A percentile compares a stretch with the other conserved stretches of the same genome.
phyloP scores from a whole-genome alignment of 2,888 invertebrate species.

The Plebejus melissa region DNA sequence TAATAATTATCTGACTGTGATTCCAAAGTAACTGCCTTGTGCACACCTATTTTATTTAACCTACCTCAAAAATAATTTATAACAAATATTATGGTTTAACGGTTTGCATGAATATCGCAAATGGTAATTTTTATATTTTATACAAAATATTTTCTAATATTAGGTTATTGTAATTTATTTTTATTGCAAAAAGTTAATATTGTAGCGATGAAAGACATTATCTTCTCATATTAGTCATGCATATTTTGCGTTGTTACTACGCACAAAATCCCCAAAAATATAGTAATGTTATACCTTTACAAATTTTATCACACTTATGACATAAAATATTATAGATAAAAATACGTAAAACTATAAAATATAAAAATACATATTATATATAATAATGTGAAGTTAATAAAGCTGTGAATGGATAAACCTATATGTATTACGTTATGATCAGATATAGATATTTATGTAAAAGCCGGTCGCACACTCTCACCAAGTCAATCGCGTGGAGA shows the following conservation, averaged over 20 bases:
- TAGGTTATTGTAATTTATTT: background rate
- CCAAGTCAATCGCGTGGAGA: conserved; percentile 37
- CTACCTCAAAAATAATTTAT: background rate
- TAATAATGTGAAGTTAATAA: conserved; percentile 1
- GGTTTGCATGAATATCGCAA: background rate
- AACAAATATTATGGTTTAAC: background rate
- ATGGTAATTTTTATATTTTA: background rate
- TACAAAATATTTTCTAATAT: background rate
- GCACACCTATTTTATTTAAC: background rate
- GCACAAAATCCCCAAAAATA: conserved; percentile 12
- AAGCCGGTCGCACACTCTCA: conserved; percentile 15
- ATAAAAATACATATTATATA: background rate
- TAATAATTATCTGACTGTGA: background rate
- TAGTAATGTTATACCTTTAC: conserved; percentile 15
- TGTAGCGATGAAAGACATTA: background rate
- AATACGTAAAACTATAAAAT: conserved; percentile 18
- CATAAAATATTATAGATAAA: conserved; percentile 13
- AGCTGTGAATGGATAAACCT: conserved; percentile 12
- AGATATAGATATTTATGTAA: conserved; percentile 14
- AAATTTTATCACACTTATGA: conserved; percentile 16
- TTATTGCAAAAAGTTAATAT: background rate
- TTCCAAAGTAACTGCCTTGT: background rate
- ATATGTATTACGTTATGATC: conserved; percentile 26
- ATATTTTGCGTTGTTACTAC: background rate
- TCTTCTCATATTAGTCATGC: background rate